These are phyloP conservation scores for Apteryx mantelli DNA, from an alignment of 2,113 vertebrate species.

Conservation along the genomic window DNA sequence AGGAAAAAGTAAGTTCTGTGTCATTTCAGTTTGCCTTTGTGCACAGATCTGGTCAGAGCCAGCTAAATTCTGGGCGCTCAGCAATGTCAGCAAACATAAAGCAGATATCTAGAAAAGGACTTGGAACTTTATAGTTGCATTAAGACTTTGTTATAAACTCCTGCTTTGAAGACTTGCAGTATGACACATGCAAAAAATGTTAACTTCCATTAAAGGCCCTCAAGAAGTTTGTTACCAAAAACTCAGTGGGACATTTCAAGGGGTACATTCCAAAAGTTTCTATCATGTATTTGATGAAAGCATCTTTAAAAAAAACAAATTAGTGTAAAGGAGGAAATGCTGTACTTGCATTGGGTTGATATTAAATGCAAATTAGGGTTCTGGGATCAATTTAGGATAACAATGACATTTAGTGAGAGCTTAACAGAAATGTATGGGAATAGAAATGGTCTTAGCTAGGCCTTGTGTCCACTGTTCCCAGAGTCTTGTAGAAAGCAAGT, in stretches of 20 bases:
- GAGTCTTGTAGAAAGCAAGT: not conserved
- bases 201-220: conserved; percentile 11
- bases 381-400: not conserved
- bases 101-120: conserved; percentile 45
- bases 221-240: conserved; percentile 23
- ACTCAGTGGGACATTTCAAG: conserved; percentile 6
- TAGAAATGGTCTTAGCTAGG: not conserved
- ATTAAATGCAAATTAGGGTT: conserved; percentile 17
- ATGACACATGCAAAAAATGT: conserved; percentile 44
- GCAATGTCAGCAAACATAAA: conserved; percentile 61
- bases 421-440: not conserved
- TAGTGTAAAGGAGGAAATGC: not conserved
- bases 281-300: conserved; percentile 6
- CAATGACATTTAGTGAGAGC: not conserved
- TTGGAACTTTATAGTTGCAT: conserved; percentile 24
- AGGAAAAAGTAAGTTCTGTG: conserved; percentile 45
- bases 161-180: conserved; percentile 41
- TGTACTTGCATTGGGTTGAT: not conserved
- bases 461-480: not conserved
- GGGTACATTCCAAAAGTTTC: not conserved
- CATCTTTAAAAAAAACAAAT: not conserved
- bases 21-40: conserved; percentile 61
- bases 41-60: conserved; percentile 57
- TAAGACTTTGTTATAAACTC: not conserved
- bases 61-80: conserved; percentile 37